These are phyloP conservation scores for Alligator mississippiensis DNA, from an alignment of 2,113 vertebrate genomes.

Conservation along the genomic window DNA sequence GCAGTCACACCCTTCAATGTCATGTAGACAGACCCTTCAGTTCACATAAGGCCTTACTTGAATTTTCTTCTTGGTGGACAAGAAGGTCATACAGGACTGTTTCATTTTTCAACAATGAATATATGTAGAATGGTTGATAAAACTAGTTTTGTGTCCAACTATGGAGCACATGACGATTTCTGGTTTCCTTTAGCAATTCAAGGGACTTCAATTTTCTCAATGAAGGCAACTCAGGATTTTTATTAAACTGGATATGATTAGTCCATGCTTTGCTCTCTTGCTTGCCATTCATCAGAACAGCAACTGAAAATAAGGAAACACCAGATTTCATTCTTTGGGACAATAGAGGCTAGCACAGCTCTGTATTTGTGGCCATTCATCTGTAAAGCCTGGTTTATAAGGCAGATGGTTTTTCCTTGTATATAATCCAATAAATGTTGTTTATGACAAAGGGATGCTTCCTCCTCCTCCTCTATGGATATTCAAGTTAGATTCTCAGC, in stretches of 20 bases:
- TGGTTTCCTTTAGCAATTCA: fast-evolving
- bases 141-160: not conserved
- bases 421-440: not conserved
- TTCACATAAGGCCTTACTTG: not conserved
- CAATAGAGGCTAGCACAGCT: not conserved
- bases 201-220: not conserved
- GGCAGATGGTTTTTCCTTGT: not conserved
- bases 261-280: not conserved
- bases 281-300: not conserved
- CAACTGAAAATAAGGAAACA: not conserved
- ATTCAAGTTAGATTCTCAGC: not conserved
- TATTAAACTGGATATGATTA: not conserved
- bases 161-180: not conserved
- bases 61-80: not conserved
- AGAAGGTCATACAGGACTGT: not conserved
- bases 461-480: not conserved
- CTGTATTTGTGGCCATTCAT: fast-evolving
- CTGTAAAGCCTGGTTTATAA: not conserved
- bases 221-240: not conserved
- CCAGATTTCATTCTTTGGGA: not conserved
- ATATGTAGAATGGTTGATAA: not conserved
- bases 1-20: not conserved
- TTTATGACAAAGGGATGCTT: not conserved
- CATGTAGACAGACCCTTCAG: not conserved
- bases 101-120: not conserved